Base-by-base conservation (phyloP, 2,888 invertebrate genomes). In the Xiphydria camelus region DNA sequence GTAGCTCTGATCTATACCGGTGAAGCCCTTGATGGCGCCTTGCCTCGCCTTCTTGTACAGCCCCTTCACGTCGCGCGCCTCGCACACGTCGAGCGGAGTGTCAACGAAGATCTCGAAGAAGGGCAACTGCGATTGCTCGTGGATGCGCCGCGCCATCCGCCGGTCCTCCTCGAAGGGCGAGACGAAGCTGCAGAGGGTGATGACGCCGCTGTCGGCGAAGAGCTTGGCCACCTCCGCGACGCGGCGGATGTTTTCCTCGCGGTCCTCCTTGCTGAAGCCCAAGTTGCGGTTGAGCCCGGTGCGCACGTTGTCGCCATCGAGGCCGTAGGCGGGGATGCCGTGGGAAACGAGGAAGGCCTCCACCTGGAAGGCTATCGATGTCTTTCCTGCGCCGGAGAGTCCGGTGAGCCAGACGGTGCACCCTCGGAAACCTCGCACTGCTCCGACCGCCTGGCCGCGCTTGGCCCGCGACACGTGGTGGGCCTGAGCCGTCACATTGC, bases 381-480 rank as follows among this genome's bases (percentile, higher is more conserved):
- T 97, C 79, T 99, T 98, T 10, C 98, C 98, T 45, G 98, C 96
- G 0, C 97, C 97, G 69, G 81, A 79, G 14, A 78, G 60, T 71
- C 94, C 94, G 3, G 96, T 97, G 73, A 97, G 87, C 98, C 97
- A 98, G n/a, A 98, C 87, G 0, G 97, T 97, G 74, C 93, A 93
- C 47, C 94, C 94, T 41, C 94, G 82, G 76, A 96, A 96, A 10
- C 92, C 93, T 6, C 90, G 82, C 50, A 89, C 83, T 57, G 84
- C 78, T 0, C 96, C 96, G 19, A 96, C 81, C 34, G 93, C 89
- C 65, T 89, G 86, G 31, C 94, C 94, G 62, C 98, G 82, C 76
- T 92, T 91, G 57, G 91, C 90, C 52, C 97, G 82, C 9, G 93
- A 91, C 31, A 97, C 94, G 74, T 94, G 89, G 71, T 96, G 94